Base-by-base conservation (phyloP, 2,888 invertebrate genomes). In the Aporophyla nigra region DNA sequence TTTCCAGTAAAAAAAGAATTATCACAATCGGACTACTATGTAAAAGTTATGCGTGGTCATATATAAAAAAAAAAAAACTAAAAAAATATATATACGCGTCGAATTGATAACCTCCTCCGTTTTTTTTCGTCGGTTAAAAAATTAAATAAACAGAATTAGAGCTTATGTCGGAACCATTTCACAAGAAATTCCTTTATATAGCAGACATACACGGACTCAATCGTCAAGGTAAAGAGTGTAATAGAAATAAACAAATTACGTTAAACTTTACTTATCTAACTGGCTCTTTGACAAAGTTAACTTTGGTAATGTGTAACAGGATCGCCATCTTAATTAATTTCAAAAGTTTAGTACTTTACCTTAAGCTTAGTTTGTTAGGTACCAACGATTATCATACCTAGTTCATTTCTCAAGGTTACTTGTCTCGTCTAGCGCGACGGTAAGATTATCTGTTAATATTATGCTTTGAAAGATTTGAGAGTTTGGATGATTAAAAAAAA, bases 261-360 rank as follows among this genome's bases (percentile, higher is more conserved):
- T 91, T 90, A 85, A 90, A 90, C 91, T 91, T 87, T 88, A 87
- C 92, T 91, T 91, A 92, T 93, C 92, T 91, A 93, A 91, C 89
- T 87, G 80, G 85, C 88, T 90, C 91, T 92, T 92, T 91, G 90
- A 90, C 87, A 89, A 90, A 91, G 90, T 91, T 90, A 87, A 90
- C 89, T 91, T 89, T 80, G 86, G 76, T 90, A 91, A 91, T 90
- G 90, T 90, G 87, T 89, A 90, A 89, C 88, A 87, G 81, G 85
- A 82, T 85, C 85, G 85, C 87, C 82, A 84, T 90, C 87, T 90
- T 89, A 92, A 92, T 92, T 91, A 91, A 92, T 90, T 91, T 89
- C 83, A 83, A 86, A 89, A 84, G 84, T 88, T 90, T 90, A 90
- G 89, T 88, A 86, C 84, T 86, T 86, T 82, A 87, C 86, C 84